These are phyloP conservation scores for Percopsis transmontana DNA, from an alignment of 2,113 vertebrate species.

Conservation along the genomic window DNA sequence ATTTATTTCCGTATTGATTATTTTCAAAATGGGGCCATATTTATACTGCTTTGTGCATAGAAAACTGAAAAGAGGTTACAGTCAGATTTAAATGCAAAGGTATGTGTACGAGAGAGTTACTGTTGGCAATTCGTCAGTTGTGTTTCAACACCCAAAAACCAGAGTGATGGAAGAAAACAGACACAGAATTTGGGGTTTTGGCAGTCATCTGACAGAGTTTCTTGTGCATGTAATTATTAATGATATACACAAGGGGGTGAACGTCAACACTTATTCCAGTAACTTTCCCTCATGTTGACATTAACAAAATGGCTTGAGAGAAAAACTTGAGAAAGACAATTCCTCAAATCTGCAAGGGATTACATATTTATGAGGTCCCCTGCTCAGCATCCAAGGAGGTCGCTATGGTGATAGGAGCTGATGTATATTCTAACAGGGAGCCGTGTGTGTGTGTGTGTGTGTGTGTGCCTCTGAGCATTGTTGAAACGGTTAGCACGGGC, in stretches of 20 bases:
- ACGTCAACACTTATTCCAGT: slow-evolving; percentile 73
- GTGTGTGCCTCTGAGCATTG: slow-evolving; percentile 58
- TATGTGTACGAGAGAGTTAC: slow-evolving; percentile 16
- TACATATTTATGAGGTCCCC: slow-evolving; percentile 80
- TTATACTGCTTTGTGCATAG: neutral
- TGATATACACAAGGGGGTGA: slow-evolving; percentile 66
- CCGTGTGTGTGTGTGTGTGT: slow-evolving; percentile 66
- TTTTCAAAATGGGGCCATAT: neutral
- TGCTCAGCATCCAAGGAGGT: slow-evolving; percentile 73
- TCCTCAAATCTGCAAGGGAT: slow-evolving; percentile 75
- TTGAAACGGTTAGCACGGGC: slow-evolving; percentile 65
- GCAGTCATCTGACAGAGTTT: slow-evolving; percentile 46
- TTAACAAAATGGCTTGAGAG: slow-evolving; percentile 76
- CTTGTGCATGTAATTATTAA: slow-evolving; percentile 66
- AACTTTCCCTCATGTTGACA: slow-evolving; percentile 77
- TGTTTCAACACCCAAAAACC: slow-evolving; percentile 46
- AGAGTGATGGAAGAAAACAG: slow-evolving; percentile 32
- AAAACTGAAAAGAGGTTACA: neutral
- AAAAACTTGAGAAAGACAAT: slow-evolving; percentile 72
- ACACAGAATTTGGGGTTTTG: slow-evolving; percentile 26
- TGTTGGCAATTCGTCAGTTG: slow-evolving; percentile 27
- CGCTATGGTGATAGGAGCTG: slow-evolving; percentile 72
- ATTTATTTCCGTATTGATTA: neutral
- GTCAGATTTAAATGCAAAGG: slow-evolving; percentile 4
- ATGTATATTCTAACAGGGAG: slow-evolving; percentile 77